Evolutionary conservation across 1,140 invertebrate genomes (phyloP), one percentile per base, ranked within the genome.

Genomic region (Fopius arisanus): DNA sequence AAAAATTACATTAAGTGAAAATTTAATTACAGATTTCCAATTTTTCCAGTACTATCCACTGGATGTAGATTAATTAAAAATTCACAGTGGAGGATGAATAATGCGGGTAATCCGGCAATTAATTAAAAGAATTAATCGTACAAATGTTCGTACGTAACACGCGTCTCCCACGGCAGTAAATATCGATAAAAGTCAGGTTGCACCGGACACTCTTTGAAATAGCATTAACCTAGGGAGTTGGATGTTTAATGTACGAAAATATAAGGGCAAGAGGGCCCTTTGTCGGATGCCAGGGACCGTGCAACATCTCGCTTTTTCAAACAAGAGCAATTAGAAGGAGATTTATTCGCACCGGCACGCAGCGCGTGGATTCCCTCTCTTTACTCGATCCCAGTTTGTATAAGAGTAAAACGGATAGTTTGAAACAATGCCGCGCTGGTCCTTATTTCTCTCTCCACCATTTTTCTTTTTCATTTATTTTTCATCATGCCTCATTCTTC

Each of bases 301-400:
- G 78, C 79, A 79, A 81, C 78, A 74, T 74, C 76, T 67, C 71
- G 74, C 70, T 84, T 84, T 83, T 84, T 84, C 82, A 79, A 67
- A 33, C 29, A 19, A 77, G 76, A 81, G 80, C 82, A 84, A 84
- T 84, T 84, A 84, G 81, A 81, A 79, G 78, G 78, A 84, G 83
- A 86, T 86, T 86, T 86, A 86, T 84, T 82, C 78, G 78, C 79
- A 65, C 75, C 77, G 76, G 73, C 74, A 75, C 79, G 76, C 78
- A 76, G 71, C 70, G 74, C 71, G 74, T 69, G 68, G 65, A 74
- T 75, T 73, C 75, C 63, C 75, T 66, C 72, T 51, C 67, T 40
- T 41, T 72, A 31, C 26, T 43, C 23, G 16, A 19, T 54, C 40
- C 65, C 29, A 1, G 48, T 59, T 14, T 62, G 68, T 51, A 37